Conservation (phyloP, 2,113 vertebrate genomes). For the Hypocryptadius cinnamomeus region DNA sequence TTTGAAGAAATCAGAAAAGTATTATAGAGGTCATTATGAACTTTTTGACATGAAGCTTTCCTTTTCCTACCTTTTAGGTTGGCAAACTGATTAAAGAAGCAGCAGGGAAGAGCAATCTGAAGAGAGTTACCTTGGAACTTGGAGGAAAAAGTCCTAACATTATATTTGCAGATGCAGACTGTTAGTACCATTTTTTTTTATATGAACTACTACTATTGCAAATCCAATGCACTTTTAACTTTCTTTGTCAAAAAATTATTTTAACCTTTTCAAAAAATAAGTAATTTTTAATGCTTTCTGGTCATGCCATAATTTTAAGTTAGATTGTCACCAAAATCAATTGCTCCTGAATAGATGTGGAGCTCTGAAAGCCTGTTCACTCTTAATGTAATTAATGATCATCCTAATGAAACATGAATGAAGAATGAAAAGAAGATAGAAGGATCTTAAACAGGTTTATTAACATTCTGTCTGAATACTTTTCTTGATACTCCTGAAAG, state of each 20-base stretch:
- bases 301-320: background rate
- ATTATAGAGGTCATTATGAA: background rate
- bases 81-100: conserved; percentile 85
- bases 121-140: conserved; percentile 85
- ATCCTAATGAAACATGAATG: background rate
- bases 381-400: background rate
- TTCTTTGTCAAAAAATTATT: background rate
- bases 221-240: background rate
- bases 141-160: conserved; percentile 89
- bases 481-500: background rate
- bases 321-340: background rate
- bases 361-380: background rate
- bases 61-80: conserved; percentile 68
- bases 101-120: conserved; percentile 85
- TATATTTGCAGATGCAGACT: conserved; percentile 85
- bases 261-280: background rate
- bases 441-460: background rate
- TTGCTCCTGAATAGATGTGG: background rate
- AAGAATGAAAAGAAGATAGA: background rate
- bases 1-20: background rate
- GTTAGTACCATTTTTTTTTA: conserved; percentile 68
- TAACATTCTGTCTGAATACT: background rate
- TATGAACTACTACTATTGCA: background rate
- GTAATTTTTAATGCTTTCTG: background rate
- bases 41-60: background rate